Evolutionary conservation across 2,888 invertebrate genomes (phyloP).

Genomic region (Adelphocoris suturalis): DNA sequence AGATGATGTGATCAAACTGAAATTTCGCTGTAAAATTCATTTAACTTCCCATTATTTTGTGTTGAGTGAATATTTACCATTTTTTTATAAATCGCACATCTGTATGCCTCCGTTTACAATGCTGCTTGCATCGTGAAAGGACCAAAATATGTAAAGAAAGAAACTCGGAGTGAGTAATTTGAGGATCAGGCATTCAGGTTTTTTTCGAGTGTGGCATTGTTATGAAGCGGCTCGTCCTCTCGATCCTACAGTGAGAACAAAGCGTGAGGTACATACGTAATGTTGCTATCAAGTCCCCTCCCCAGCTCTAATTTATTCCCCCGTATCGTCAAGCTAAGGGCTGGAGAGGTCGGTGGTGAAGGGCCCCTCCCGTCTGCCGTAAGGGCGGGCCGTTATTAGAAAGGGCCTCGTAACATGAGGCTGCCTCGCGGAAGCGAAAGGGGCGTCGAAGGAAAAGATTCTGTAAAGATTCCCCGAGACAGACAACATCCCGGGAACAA

Average conservation of each 20-base stretch:
- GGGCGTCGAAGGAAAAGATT: slow-evolving; percentile 9
- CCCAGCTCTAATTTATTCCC: slow-evolving; percentile 56
- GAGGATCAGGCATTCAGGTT: slow-evolving; percentile 19
- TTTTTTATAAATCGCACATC: too few species aligned
- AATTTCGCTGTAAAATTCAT: too few species aligned
- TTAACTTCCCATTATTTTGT: too few species aligned
- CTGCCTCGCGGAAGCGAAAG: background rate
- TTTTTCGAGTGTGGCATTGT: background rate
- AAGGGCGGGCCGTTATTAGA: slow-evolving; percentile 39
- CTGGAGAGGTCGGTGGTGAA: background rate
- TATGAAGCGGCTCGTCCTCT: slow-evolving; percentile 19
- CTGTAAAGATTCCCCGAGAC: slow-evolving; percentile 17
- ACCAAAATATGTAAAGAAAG: slow-evolving; percentile 17
- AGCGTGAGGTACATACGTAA: slow-evolving; percentile 63
- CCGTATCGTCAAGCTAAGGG: slow-evolving; percentile 29
- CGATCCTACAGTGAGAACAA: slow-evolving; percentile 53
- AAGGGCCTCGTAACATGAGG: slow-evolving; percentile 32
- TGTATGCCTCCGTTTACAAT: too few species aligned
- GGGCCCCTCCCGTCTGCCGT: slow-evolving; percentile 15
- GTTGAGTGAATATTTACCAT: too few species aligned
- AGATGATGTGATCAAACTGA: too few species aligned
- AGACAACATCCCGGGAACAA: background rate
- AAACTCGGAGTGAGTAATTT: slow-evolving; percentile 2
- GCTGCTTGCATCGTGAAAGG: background rate
- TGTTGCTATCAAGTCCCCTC: slow-evolving; percentile 58